Base-by-base conservation (phyloP, 2,797 vertebrate genomes). In the Cetoscarus ocellatus region DNA sequence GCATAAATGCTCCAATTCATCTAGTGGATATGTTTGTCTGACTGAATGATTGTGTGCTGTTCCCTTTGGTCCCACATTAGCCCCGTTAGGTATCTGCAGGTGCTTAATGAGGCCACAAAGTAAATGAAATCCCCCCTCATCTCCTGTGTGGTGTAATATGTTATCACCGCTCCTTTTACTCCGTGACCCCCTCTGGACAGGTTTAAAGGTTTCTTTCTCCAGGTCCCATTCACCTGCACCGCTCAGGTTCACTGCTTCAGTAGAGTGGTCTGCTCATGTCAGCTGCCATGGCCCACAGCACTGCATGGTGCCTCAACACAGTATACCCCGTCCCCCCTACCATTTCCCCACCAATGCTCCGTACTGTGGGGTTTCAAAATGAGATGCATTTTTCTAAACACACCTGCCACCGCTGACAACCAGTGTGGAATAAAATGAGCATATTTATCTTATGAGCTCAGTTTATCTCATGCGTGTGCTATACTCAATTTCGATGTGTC, bases 381-480 rank as follows among this genome's bases (percentile, higher is more conserved):
- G 61, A 89, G 69, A 80, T 40, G 57, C 70, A 42, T 19, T 53
- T 56, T 50, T 83, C 62, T 39, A 51, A 82, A 71, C 59, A 73
- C 73, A 77, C 68, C 75, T 80, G 75, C 73, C 71, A 59, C 49
- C 6, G 5, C 61, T 51, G 67, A 75, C 78, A 71, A 59, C 34
- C 69, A 3, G 49, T 43, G 48, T 54, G 60, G 70, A 79, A 68
- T 65, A 40, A 86, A 88, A 84, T 66, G 50, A 64, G 75, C 56
- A 69, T 61, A 79, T 83, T 88, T 78, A 83, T 87, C 78, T 83
- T 34, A 61, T 61, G 75, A 77, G 75, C 52, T 5, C 52, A 67
- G 65, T 61, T 80, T 52, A 73, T 70, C 71, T 80, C 63, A 48
- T 62, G 69, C n/a, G 14, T 70, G 66, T 76, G 79, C 70, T 66